Evolutionary conservation across 23 tunicate genomes (phyloP), one percentile per base, ranked within the genome.

Genomic region (Ascidia mentula): DNA sequence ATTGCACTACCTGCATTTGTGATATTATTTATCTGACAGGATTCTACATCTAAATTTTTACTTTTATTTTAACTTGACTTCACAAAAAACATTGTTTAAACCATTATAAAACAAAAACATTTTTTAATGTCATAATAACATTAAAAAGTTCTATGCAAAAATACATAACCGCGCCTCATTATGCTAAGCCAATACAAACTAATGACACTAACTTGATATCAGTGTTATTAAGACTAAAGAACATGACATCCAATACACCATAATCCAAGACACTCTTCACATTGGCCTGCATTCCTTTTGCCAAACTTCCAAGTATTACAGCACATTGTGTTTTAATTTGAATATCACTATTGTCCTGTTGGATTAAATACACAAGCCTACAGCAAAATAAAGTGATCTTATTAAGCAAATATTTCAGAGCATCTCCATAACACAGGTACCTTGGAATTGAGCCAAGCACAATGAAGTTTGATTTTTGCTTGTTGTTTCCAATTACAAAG

Each of bases 401-500:
- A 42, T 42, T 42, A 20, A 53, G 24, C 12, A 53, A 53, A 53
- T 53, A n/a, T n/a, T n/a, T n/a, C n/a, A n/a, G n/a, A n/a, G n/a
- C n/a, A 53, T 42, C 4, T 53, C 4, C 22, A 53, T 20, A 53
- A 1, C 65, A 35, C 40, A 76, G 38, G 17, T 38, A 91, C 87
- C 90, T 73, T 77, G 72, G 84, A 20, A 85, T 79, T 7, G 85
- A 84, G 6, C 90, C 90, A 6, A 91, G 81, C 0, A 77, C 87
- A 77, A 91, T 85, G 34, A 91, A 91, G 34, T 85, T 91, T 28
- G 90, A 38, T 60, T 91, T 91, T 59, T 85, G 90, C 59, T 91
- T 91, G 79, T 91, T 91, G 84, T 91, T 91, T 72, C 97, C 97
- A 60, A 91, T 91, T 0, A 91, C 90, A 72, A 91, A 60, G 72